A percentile compares a stretch with the other conserved stretches of the same genome.
Conservation (phyloP, 1,140 invertebrate species). For the Scaptomyza graminum region DNA sequence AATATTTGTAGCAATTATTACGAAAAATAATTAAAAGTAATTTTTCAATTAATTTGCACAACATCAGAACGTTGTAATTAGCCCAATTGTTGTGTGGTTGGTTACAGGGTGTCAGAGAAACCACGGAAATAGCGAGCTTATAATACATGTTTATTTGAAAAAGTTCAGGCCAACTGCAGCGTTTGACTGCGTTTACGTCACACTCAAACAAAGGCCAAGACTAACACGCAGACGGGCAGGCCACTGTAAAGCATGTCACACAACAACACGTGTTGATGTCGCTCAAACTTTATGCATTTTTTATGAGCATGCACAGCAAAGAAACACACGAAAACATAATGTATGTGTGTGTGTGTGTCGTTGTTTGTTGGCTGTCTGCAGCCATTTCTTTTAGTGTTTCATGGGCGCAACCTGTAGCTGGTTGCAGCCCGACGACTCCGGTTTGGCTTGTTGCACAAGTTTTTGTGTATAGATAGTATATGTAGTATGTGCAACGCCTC, state of each 20-base stretch:
- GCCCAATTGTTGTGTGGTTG: background rate
- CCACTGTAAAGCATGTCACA: background rate
- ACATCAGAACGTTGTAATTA: background rate
- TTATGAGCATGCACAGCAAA: slow-evolving; percentile 44
- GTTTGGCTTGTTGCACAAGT: slow-evolving; percentile 69
- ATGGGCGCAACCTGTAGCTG: slow-evolving; percentile 51
- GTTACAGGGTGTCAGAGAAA: background rate
- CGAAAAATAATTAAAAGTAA: too few relatives aligned
- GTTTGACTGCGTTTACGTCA: slow-evolving; percentile 75
- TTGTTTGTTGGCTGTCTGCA: slow-evolving; percentile 53
- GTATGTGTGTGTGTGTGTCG: slow-evolving; percentile 49
- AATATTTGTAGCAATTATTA: too few relatives aligned
- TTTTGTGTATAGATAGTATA: background rate
- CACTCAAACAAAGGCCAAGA: slow-evolving; percentile 62
- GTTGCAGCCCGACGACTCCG: background rate
- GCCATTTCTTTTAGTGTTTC: slow-evolving; percentile 35
- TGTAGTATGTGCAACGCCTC: slow-evolving; percentile 60
- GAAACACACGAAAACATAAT: slow-evolving; percentile 4
- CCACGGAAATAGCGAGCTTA: slow-evolving; percentile 22
- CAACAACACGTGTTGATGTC: slow-evolving; percentile 50
- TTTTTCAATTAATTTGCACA: background rate
- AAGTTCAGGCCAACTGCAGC: slow-evolving; percentile 58
- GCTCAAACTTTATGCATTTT: slow-evolving; percentile 54
- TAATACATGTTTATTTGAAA: slow-evolving; percentile 15
- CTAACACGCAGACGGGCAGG: background rate